Base-by-base conservation (phyloP, 2,888 invertebrate genomes). In the Cataglyphis albicans region DNA sequence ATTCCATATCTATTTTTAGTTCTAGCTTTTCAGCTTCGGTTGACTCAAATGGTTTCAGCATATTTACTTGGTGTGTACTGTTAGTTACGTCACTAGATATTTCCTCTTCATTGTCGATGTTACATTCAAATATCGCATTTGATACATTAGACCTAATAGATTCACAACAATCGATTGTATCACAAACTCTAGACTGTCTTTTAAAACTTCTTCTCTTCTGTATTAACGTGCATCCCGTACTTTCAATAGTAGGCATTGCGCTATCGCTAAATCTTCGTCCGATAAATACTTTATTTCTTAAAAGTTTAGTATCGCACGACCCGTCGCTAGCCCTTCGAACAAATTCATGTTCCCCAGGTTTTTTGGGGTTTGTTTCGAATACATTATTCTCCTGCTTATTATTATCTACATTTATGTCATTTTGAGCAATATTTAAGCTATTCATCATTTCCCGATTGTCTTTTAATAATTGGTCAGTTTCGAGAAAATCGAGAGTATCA, bases 241-340 rank as follows among this genome's bases (percentile, higher is more conserved):
- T 78, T 6, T 82, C 75, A 29, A 55, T 61, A 68, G 41, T 29
- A 18, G 64, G 83, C 29, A 87, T 84, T 21, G 83, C 83, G 5
- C 91, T 87, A 76, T 94, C 93, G 48, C 94, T 94, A 61, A 90
- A 91, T 82, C 93, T 90, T 70, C 93, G 88, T 21, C 91, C 89
- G 2, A 88, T 89, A 6, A 64, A 65, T 0, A 68, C 65, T 29
- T 76, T 84, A n/a, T 25, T 59, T 5, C 25, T 15, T 18, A 59
- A 25, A 3, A 9, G 9, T 83, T 87, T 85, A 7, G 41, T 57
- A 29, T 89, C 88, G 18, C 82, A 89, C 1, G 84, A 85, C 44
- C 91, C 91, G 9, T 92, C 92, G 57, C 93, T 94, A 15, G 92
- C 91, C 80, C 92, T 84, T 63, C 93, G 89, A 52, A 75, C 72